These are phyloP conservation scores for Heteropelma amictum DNA, from an alignment of 2,888 invertebrate genomes.

Conservation along the genomic window DNA sequence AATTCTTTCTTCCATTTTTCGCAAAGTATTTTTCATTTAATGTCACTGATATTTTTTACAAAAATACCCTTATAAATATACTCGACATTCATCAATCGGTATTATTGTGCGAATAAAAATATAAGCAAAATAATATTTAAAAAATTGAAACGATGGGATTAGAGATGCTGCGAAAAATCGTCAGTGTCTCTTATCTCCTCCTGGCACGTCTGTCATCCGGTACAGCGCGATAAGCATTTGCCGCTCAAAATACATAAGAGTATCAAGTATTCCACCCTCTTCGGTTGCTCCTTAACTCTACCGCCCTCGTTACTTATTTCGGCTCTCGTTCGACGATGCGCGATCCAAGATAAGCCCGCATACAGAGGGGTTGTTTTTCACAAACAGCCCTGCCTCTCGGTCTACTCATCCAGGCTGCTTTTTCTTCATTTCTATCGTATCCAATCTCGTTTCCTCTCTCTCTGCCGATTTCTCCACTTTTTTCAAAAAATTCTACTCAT, in stretches of 20 bases:
- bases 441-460: not conserved
- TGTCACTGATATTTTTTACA: no score
- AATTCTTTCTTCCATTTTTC: not conserved
- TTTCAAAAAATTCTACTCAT: no score
- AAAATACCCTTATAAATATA: no score
- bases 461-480: no score
- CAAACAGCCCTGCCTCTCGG: no score
- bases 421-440: slow-evolving; percentile 20
- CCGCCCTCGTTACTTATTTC: slow-evolving; percentile 12
- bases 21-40: no score
- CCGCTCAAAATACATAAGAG: slow-evolving; percentile 75
- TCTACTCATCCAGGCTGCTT: slow-evolving; percentile 29
- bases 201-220: slow-evolving; percentile 29
- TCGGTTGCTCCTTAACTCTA: slow-evolving; percentile 26
- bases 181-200: slow-evolving; percentile 11
- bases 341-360: slow-evolving; percentile 74
- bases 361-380: slow-evolving; percentile 74
- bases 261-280: slow-evolving; percentile 22
- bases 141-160: no score
- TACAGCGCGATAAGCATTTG: slow-evolving; percentile 53
- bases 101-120: no score
- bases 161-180: not conserved
- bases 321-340: slow-evolving; percentile 39
- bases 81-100: no score
- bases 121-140: no score